Conservation (phyloP, 2,113 vertebrate species). For the Mesitornis unicolor region DNA sequence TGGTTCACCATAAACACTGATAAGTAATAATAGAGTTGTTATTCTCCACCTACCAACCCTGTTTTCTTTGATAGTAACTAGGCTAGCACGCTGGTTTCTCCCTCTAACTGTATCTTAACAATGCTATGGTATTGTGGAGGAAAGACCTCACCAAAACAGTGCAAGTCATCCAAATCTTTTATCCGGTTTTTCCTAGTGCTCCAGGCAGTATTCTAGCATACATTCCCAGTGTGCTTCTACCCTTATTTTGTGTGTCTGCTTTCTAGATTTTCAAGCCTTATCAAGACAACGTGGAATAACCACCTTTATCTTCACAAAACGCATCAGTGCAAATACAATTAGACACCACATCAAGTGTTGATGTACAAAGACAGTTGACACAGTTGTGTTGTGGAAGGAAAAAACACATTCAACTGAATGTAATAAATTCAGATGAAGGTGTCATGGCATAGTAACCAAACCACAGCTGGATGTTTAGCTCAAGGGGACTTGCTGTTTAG, state of each 20-base stretch:
- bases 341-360: background rate
- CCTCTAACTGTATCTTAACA: background rate
- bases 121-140: background rate
- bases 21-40: background rate
- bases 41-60: background rate
- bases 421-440: background rate
- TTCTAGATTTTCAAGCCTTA: background rate
- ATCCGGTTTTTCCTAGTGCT: background rate
- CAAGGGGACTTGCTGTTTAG: background rate
- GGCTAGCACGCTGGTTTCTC: accelerated
- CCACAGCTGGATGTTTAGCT: background rate
- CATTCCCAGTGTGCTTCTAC: background rate
- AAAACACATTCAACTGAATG: background rate
- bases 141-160: background rate
- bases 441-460: background rate
- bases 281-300: background rate
- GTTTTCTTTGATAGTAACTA: background rate
- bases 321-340: background rate
- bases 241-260: background rate
- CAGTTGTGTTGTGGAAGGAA: slow-evolving; percentile 3
- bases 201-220: background rate
- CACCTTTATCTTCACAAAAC: background rate
- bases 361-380: slow-evolving; percentile 8
- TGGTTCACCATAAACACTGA: background rate
- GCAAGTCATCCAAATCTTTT: background rate